These are phyloP conservation scores for Charadrius vociferus DNA, from an alignment of 2,113 vertebrate genomes.

Conservation along the genomic window DNA sequence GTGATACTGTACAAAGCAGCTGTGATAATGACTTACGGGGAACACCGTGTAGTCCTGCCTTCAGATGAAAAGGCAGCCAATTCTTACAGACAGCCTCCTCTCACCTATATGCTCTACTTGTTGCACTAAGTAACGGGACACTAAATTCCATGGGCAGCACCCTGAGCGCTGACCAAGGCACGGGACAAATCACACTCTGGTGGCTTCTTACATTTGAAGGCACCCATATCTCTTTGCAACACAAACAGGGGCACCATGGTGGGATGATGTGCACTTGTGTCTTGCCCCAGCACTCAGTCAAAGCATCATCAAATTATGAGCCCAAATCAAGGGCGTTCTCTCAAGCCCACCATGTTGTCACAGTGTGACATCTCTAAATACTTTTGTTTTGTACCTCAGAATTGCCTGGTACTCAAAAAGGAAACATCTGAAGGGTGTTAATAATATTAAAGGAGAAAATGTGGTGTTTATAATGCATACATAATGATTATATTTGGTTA, in stretches of 20 bases:
- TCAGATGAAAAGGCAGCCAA: not conserved
- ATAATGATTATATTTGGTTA: not conserved
- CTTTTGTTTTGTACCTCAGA: not conserved
- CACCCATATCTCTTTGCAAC: not conserved
- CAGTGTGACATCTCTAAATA: not conserved
- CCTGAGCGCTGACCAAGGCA: not conserved
- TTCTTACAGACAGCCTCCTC: not conserved
- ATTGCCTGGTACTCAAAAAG: not conserved
- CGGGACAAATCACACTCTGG: not conserved
- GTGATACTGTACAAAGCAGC: conserved; percentile 30
- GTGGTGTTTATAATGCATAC: not conserved
- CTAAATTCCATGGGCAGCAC: not conserved
- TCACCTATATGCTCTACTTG: not conserved
- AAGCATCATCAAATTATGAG: not conserved
- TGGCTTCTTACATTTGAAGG: not conserved
- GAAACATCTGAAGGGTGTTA: not conserved
- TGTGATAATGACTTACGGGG: conserved; percentile 6
- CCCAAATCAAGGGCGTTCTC: not conserved
- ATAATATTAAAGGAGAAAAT: not conserved
- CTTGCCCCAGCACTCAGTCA: not conserved
- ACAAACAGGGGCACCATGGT: not conserved
- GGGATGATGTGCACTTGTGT: not conserved
- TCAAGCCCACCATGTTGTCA: not conserved
- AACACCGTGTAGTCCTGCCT: not conserved
- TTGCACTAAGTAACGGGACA: not conserved